Percentiles rank a stretch among this genome's conserved stretches.
phyloP scores from a whole-genome alignment of 1,140 invertebrate genomes.

The Stenopsyche tienmushanensis region DNA sequence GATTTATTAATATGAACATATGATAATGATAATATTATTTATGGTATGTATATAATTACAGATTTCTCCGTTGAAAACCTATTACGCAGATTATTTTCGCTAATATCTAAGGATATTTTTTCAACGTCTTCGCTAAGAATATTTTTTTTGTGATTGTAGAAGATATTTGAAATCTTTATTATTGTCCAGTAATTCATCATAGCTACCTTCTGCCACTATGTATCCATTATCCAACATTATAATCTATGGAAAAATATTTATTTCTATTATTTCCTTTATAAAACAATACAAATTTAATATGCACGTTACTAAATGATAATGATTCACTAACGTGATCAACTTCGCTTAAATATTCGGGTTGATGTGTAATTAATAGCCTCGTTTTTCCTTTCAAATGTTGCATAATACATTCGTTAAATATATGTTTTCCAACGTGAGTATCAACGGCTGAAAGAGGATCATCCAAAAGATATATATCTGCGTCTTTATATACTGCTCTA shows the following conservation, averaged over 20 bases:
- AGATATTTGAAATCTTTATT: conserved; percentile 52
- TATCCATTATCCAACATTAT: conserved; percentile 49
- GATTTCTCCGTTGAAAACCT: too few species aligned
- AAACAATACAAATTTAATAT: background rate
- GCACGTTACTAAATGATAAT: background rate
- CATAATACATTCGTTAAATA: conserved; percentile 70
- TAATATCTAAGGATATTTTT: too few species aligned
- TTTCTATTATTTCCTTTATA: background rate
- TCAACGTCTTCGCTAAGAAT: too few species aligned
- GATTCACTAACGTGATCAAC: conserved; percentile 51
- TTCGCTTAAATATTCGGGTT: conserved; percentile 69
- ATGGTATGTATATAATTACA: too few species aligned
- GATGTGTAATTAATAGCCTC: conserved; percentile 71
- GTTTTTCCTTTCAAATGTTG: conserved; percentile 62
- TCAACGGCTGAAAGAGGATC: conserved; percentile 84
- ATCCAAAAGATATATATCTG: conserved; percentile 74
- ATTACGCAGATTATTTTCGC: too few species aligned
- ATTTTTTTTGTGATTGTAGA: too few species aligned
- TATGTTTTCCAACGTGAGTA: conserved; percentile 73
- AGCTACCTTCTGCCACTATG: conserved; percentile 48
- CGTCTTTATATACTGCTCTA: conserved; percentile 56
- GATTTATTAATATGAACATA: too few species aligned
- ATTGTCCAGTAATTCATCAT: conserved; percentile 47
- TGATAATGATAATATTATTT: too few species aligned
- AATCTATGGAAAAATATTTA: too few species aligned